Base-by-base conservation (phyloP, 2,797 vertebrate genomes). In the Ataeniobius toweri region DNA sequence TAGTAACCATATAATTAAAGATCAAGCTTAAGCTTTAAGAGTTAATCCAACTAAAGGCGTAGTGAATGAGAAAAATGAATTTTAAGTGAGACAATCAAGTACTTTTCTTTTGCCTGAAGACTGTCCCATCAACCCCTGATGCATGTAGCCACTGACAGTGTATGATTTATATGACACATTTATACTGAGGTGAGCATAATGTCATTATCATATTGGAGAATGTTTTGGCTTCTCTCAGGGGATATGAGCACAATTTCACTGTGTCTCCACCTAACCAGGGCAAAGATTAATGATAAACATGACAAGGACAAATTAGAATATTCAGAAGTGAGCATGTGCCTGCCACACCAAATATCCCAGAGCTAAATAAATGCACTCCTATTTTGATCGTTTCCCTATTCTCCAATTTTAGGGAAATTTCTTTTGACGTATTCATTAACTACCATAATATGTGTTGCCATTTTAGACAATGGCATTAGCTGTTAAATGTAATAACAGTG, bases 271-370 rank as follows among this genome's bases (percentile, higher is more conserved):
- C 88, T 89, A 91, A 90, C 80, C 85, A 82, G 85, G 94, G 93
- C 92, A 95, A 95, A 95, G 95, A 96, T 96, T 96, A 95, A 94
- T 95, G 94, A 94, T 94, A 95, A 95, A 96, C 92, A 92, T 95
- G 94, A 94, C 95, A 94, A 94, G 94, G 94, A 95, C 94, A 95
- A 95, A 95, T 95, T 94, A 94, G 92, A 95, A 93, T 91, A 92
- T 92, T 89, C 56, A 84, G 87, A 93, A 92, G 92, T 94, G 94
- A 91, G 87, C 92, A 91, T 94, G 91, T 85, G 91, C 80, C 77
- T 65, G 80, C 83, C 76, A 90, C 81, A 6, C 84, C 86, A 89
- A 93, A 94, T 94, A 93, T 92, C 89, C 93, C 51, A 44, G 55
- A 89, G 94, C 94, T 84, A 90, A 92, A 94, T 88, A 93, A 90